Conservation (phyloP, 2,888 invertebrate genomes). For the Cryptocephalus moraei region DNA sequence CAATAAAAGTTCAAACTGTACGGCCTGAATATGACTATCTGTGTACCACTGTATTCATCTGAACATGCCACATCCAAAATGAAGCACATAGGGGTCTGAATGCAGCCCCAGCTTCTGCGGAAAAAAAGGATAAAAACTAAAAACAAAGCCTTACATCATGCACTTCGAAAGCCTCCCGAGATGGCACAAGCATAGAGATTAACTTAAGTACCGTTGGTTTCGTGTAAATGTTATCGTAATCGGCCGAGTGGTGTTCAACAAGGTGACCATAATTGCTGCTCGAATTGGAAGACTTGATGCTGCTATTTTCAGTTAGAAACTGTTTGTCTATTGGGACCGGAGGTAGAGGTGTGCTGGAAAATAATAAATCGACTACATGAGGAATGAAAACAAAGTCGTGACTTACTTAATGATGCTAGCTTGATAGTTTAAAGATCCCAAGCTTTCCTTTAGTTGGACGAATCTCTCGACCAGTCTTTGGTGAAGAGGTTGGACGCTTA, state of each 20-base stretch:
- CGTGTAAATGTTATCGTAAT: constrained; percentile 54
- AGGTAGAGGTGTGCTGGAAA: constrained; percentile 63
- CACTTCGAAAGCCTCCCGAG: constrained; percentile 2
- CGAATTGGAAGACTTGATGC: constrained; percentile 36
- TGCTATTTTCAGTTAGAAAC: constrained; percentile 25
- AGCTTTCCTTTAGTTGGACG: constrained; percentile 68
- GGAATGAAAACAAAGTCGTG: background rate
- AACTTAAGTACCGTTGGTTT: constrained; percentile 50
- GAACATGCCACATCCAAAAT: no score
- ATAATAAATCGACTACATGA: constrained; percentile 4
- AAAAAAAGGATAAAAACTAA: background rate
- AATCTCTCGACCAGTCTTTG: constrained; percentile 81
- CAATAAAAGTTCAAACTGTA: no score
- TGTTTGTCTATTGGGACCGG: constrained; percentile 62
- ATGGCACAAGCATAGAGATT: background rate
- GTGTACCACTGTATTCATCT: no score
- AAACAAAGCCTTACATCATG: background rate
- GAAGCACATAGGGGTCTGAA: no score
- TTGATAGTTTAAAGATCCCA: constrained; percentile 59
- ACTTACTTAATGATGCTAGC: constrained; percentile 73
- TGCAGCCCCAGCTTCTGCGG: no score
- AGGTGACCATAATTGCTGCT: constrained; percentile 45
- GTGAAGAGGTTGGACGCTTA: constrained; percentile 85
- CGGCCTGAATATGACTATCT: no score
- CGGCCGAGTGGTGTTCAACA: constrained; percentile 35